Evolutionary conservation across 2,113 vertebrate genomes (phyloP).

Genomic region (Lanius ludovicianus): DNA sequence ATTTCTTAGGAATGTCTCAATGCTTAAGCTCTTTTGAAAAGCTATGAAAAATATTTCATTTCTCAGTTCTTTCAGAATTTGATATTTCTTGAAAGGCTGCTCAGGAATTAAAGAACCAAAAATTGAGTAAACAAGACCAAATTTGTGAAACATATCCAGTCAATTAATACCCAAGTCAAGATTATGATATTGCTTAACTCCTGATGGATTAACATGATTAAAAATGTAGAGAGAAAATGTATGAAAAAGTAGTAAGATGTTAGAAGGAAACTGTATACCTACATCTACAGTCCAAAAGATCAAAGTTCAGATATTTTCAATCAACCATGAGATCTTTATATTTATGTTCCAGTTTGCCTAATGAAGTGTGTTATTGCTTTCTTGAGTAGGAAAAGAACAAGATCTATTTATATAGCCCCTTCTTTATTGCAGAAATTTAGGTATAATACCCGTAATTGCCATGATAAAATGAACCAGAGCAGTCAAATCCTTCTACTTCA

Average conservation of each 20-base stretch:
- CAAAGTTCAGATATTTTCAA: not conserved
- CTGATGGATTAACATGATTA: not conserved
- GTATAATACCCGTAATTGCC: not conserved
- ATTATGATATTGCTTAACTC: not conserved
- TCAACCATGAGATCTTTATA: not conserved
- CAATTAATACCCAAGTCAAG: not conserved
- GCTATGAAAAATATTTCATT: not conserved
- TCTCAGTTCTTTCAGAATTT: not conserved
- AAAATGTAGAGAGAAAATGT: not conserved
- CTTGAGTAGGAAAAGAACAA: not conserved
- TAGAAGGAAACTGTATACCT: not conserved
- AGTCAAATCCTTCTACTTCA: not conserved
- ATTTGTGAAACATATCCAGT: not conserved
- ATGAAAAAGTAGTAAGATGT: not conserved
- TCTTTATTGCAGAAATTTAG: not conserved
- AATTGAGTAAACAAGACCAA: not conserved
- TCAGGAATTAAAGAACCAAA: not conserved
- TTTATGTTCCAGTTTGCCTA: not conserved
- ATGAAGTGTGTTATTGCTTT: slow-evolving; percentile 6
- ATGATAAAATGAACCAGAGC: not conserved
- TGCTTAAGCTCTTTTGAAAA: not conserved
- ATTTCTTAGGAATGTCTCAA: not conserved
- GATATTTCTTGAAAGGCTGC: not conserved
- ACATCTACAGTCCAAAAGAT: not conserved
- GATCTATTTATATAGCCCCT: not conserved